Evolutionary conservation across 2,888 invertebrate genomes (phyloP), one percentile per base, ranked within the genome.

Genomic region (Agrochola litura): DNA sequence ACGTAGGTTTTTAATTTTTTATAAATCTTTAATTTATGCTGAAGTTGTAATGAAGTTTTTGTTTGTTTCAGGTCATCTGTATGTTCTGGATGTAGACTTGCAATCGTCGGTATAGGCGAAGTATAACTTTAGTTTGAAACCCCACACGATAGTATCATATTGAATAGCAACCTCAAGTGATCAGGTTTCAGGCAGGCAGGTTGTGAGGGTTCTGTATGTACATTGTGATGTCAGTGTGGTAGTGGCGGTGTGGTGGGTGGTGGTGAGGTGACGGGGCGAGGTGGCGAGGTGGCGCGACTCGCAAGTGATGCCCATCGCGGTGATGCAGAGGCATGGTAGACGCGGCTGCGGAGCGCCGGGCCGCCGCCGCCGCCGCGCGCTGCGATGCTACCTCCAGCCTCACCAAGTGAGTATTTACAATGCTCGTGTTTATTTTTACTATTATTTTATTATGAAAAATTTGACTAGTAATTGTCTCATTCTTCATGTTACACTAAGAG

Each of bases 301-400:
- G 92, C 93, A 92, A 95, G 96, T 95, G 93, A 96, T 96, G 96
- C 95, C 93, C 93, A 94, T 91, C 94, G 93, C 95, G 95, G 95
- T 96, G 95, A 96, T 96, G 96, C 96, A 93, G 95, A 95, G 96
- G 96, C 94, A 96, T 96, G 96, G 96, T 96, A 95, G 96, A 96
- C 96, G 96, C 95, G 95, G 96, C 95, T 93, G 95, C 95, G 96
- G 96, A 96, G 95, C 96, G 95, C 94, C 95, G 94, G 94, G 92
- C 94, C 94, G 94, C 93, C 93, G 93, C 92, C 93, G 95, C 93
- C 93, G 95, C 94, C 95, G 93, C 93, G 92, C 92, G 91, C 91
- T 93, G 92, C 94, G 92, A 92, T 92, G 92, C 92, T 93, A 91
- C 93, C 89, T 92, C 92, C 93, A 95, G 95, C 92, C 92, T 96